Conservation (phyloP, 1,140 invertebrate genomes). For the Drosophila teissieri region DNA sequence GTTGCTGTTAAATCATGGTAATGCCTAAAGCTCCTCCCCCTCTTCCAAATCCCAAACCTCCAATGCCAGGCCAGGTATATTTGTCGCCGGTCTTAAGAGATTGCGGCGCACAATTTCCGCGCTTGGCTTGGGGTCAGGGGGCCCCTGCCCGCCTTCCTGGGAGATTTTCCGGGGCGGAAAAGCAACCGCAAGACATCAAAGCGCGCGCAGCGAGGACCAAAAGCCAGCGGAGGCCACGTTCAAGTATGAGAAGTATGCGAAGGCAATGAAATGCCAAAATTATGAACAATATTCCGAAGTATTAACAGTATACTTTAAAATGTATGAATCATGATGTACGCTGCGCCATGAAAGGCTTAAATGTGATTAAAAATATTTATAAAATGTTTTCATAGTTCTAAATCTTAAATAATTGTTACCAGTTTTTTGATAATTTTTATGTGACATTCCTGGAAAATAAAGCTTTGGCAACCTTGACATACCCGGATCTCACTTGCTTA, state of each 20-base stretch:
- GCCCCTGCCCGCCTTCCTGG: constrained; percentile 3
- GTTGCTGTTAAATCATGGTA: constrained; percentile 81
- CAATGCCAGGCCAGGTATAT: constrained; percentile 65
- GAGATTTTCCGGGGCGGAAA: constrained; percentile 24
- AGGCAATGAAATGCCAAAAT: constrained; percentile 15
- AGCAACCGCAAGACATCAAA: constrained; percentile 63
- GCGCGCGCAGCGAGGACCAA: constrained; percentile 39
- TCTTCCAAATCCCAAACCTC: constrained; percentile 1
- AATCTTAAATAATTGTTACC: no score
- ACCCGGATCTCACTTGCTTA: constrained; percentile 49
- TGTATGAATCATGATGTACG: no score
- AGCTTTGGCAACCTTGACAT: constrained; percentile 5
- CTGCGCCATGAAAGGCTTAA: no score
- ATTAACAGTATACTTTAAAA: not conserved
- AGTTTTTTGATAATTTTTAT: no score
- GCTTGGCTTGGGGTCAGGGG: constrained; percentile 21
- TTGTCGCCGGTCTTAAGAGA: constrained; percentile 82
- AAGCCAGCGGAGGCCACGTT: constrained; percentile 38
- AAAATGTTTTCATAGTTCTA: no score
- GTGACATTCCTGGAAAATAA: not conserved
- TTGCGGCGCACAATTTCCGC: constrained; percentile 77
- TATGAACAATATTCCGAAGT: not conserved
- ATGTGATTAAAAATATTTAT: no score
- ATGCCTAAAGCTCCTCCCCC: constrained; percentile 63
- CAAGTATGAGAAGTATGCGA: constrained; percentile 2